phyloP scores from a whole-genome alignment of 2,113 vertebrate species.

The Siniperca knerii region DNA sequence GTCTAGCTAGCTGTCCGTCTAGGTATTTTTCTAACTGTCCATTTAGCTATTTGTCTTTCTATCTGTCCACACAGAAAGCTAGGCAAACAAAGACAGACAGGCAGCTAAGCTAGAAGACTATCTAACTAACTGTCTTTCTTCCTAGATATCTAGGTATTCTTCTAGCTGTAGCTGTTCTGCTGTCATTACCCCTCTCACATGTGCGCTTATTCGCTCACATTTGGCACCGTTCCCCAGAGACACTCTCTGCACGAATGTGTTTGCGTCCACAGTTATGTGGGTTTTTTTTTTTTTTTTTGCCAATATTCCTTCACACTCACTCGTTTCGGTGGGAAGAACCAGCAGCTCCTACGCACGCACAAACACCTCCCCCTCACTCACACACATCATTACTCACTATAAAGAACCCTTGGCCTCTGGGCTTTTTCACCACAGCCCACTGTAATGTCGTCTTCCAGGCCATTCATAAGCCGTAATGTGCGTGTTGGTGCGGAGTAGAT shows the following conservation, averaged over 20 bases:
- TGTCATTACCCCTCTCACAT: constrained; percentile 15
- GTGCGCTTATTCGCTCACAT: constrained; percentile 10
- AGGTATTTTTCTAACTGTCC: no score
- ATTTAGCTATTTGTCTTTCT: no score
- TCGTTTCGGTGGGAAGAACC: constrained; percentile 31
- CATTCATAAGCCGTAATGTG: constrained; percentile 63
- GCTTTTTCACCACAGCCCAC: constrained; percentile 41
- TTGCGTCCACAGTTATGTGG: constrained; percentile 12
- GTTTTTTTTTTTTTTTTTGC: background rate
- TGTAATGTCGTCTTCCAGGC: constrained; percentile 29
- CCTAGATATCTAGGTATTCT: background rate
- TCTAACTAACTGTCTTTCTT: no score
- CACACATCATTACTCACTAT: constrained; percentile 46
- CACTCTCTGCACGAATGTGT: background rate
- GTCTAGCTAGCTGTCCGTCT: no score
- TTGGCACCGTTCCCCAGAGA: constrained; percentile 1
- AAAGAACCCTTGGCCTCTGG: constrained; percentile 34
- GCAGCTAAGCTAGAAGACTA: no score
- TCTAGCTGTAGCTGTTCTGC: background rate
- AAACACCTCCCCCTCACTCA: background rate
- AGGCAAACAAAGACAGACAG: no score
- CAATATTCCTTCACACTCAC: background rate
- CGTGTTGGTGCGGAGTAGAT: constrained; percentile 46
- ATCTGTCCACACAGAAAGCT: no score
- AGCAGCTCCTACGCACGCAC: background rate